These are phyloP conservation scores for Mus pahari DNA, from an alignment of 2,113 vertebrate species.

Conservation along the genomic window DNA sequence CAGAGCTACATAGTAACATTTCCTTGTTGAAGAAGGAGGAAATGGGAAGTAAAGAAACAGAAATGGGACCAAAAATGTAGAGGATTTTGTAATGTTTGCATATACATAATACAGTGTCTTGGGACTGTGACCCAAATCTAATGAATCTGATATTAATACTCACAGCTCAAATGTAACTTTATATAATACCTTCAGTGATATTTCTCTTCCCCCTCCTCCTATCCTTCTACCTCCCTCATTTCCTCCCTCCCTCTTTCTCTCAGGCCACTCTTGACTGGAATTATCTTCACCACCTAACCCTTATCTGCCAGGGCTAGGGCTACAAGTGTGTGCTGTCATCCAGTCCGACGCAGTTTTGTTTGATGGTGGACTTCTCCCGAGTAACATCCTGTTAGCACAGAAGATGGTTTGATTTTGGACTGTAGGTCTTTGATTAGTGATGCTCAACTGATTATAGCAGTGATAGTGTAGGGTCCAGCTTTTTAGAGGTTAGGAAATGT, in stretches of 20 bases:
- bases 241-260: too few species aligned
- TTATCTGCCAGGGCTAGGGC: neutral
- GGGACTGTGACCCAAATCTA: neutral
- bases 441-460: neutral
- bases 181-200: neutral
- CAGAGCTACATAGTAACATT: neutral
- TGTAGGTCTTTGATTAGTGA: neutral
- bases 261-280: neutral
- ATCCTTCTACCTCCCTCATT: accelerated
- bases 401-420: neutral
- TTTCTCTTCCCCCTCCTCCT: neutral
- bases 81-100: neutral
- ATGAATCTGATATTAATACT: neutral
- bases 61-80: neutral
- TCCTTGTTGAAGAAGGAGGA: neutral
- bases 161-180: neutral
- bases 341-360: neutral
- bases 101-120: neutral
- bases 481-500: neutral
- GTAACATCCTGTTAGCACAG: neutral
- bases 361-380: neutral
- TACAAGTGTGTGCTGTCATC: neutral
- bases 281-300: too few species aligned
- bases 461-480: neutral
- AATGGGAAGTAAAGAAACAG: neutral